Evolutionary conservation across 2,888 invertebrate genomes (phyloP), one percentile per base, ranked within the genome.

Genomic region (Rhagophthalmus giganteus): DNA sequence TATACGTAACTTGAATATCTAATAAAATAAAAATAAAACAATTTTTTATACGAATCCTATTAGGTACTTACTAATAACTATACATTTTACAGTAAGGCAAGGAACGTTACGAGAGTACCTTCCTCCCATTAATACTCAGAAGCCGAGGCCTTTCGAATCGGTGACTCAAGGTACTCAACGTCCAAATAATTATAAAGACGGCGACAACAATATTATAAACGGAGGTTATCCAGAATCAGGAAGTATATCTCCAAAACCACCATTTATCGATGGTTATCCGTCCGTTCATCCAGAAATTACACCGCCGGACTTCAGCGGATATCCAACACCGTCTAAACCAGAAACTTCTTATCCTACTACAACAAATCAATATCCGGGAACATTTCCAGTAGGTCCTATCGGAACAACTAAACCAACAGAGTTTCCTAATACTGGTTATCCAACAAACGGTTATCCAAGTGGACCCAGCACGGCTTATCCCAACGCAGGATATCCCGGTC

Each of bases 71-170:
- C n/a, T n/a, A 31, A 13, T 11, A 31, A n/a, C 47, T 31, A 13
- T 33, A 34, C 20, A 15, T 25, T 9, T 57, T 65, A 57, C 78
- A 87, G 87, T 83, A 71, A 84, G 87, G 11, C 87, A 87, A 66
- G 74, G 74, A 13, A 67, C 70, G 55, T 77, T 81, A 9, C 64
- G 76, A n/a, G 74, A 76, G 60, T 81, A 85, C 70, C 72, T 82
- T 13, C 82, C 81, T 6, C 84, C 84, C 54, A 47, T 44, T 81
- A 77, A 78, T 52, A 79, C 85, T 1, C 84, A 86, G 64, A 83
- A 79, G 66, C 87, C 87, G n/a, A 76, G 86, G 59, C 86, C 86
- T 1, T 87, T 87, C 68, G 81, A 84, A 68, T 78, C 83, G 2
- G 70, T 73, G 1, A 59, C 71, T 8, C 68, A 70, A 0, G 24